These are phyloP conservation scores for Oxyura jamaicensis DNA, from an alignment of 2,113 vertebrate genomes.

Conservation along the genomic window DNA sequence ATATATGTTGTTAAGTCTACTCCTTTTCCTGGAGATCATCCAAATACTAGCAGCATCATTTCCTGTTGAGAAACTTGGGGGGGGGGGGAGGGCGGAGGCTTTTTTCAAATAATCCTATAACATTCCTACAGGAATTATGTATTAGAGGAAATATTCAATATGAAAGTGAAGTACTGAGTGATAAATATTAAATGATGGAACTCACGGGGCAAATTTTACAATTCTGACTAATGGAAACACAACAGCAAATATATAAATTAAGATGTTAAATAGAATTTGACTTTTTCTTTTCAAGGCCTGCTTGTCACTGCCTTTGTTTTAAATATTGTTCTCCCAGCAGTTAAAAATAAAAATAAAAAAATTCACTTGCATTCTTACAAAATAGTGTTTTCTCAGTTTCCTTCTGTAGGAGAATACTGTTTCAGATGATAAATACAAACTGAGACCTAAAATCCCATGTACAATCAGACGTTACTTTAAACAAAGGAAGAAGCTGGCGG, in stretches of 20 bases:
- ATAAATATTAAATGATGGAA: neutral
- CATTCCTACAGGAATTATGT: neutral
- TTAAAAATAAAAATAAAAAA: neutral
- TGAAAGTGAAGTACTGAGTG: neutral
- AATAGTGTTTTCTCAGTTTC: constrained; percentile 23
- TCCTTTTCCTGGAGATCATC: neutral
- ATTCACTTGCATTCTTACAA: neutral
- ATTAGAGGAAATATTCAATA: neutral
- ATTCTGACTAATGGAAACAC: neutral
- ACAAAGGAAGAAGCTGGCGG: constrained; percentile 29
- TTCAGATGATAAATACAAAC: constrained; percentile 29
- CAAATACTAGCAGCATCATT: neutral
- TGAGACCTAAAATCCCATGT: constrained; percentile 8
- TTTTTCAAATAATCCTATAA: neutral
- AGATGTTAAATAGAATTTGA: neutral
- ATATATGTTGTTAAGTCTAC: neutral
- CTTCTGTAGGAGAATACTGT: constrained; percentile 39
- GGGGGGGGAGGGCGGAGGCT: neutral
- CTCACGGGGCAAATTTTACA: neutral
- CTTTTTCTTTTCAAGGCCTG: neutral
- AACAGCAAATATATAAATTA: neutral
- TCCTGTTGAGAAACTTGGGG: neutral
- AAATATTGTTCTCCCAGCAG: neutral
- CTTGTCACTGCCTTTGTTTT: neutral
- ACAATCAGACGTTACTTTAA: constrained; percentile 40